A percentile compares a stretch with the other conserved stretches of the same genome.
phyloP scores from a whole-genome alignment of 1,140 invertebrate genomes.

The Magallana ariakensis region DNA sequence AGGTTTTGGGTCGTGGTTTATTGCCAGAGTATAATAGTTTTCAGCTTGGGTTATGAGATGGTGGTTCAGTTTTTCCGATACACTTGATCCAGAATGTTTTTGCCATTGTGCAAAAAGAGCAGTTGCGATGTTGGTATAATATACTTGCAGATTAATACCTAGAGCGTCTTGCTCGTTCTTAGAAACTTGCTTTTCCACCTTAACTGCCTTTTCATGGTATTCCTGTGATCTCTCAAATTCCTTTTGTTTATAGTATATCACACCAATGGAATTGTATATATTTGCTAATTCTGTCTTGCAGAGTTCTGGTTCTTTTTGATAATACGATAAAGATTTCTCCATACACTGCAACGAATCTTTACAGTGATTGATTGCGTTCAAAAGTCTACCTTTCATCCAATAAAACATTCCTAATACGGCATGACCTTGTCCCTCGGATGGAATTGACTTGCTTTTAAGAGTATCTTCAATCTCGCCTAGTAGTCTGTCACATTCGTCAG shows the following conservation, averaged over 20 bases:
- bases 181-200: background rate
- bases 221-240: background rate
- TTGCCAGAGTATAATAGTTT: background rate
- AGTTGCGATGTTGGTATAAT: conserved; percentile 26
- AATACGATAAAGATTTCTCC: background rate
- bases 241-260: background rate
- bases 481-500: background rate
- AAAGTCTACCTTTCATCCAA: conserved; percentile 2
- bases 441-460: background rate
- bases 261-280: conserved; percentile 9
- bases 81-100: background rate
- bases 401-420: background rate
- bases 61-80: background rate
- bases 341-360: background rate
- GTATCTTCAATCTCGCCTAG: background rate
- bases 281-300: background rate
- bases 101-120: conserved; percentile 14
- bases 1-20: background rate
- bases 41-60: background rate
- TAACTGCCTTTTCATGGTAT: background rate
- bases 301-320: background rate
- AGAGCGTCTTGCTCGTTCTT: background rate
- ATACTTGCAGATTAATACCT: background rate
- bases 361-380: background rate
- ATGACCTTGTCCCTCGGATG: background rate